These are phyloP conservation scores for Trichonephila inaurata DNA, from an alignment of 1,140 invertebrate genomes.

Conservation along the genomic window DNA sequence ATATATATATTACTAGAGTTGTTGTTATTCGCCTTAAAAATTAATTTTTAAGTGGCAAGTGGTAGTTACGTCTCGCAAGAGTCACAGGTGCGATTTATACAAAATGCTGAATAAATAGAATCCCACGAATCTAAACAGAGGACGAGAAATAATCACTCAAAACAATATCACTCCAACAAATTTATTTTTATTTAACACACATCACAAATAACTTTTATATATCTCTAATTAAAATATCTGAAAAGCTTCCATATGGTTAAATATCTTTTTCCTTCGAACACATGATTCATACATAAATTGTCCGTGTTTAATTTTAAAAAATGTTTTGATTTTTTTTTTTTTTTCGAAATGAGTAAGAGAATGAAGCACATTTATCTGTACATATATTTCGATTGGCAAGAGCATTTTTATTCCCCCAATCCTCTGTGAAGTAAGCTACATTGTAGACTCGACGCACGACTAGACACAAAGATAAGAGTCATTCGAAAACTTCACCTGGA, in stretches of 20 bases:
- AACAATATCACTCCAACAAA: conserved; percentile 28
- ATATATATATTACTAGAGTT: too few relatives aligned
- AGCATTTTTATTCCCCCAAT: not conserved
- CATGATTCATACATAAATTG: conserved; percentile 4
- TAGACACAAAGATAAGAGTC: conserved; percentile 19
- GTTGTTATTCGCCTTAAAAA: too few relatives aligned
- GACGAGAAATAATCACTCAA: not conserved
- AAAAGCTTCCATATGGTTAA: conserved; percentile 2
- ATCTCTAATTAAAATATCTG: conserved; percentile 13
- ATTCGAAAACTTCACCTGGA: not conserved
- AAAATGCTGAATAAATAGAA: not conserved
- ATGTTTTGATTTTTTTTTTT: not conserved
- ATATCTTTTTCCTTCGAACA: not conserved
- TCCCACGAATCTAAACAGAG: not conserved
- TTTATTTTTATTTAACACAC: conserved; percentile 22
- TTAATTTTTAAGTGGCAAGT: too few relatives aligned
- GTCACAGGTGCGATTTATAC: too few relatives aligned
- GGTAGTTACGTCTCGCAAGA: too few relatives aligned
- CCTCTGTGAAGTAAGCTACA: not conserved
- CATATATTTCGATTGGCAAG: conserved; percentile 7
- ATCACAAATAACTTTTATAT: conserved; percentile 8
- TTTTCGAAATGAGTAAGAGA: not conserved
- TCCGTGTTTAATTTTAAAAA: not conserved
- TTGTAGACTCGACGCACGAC: not conserved
- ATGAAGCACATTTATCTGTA: conserved; percentile 22